Conservation (phyloP, 2,113 vertebrate species). For the Actenoides hombroni region DNA sequence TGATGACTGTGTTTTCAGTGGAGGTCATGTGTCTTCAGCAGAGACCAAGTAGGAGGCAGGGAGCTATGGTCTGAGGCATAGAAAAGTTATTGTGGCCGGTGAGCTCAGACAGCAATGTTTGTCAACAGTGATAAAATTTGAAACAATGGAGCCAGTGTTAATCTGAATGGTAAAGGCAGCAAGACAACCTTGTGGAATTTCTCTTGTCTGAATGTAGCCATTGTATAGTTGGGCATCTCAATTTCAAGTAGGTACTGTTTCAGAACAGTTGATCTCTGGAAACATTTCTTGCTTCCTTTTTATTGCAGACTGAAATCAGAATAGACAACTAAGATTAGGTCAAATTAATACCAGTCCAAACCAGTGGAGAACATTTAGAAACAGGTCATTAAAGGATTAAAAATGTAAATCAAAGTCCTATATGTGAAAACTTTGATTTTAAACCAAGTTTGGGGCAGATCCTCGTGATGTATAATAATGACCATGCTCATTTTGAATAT, state of each 20-base stretch:
- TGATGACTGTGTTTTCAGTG: neutral
- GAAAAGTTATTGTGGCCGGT: neutral
- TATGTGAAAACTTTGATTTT: neutral
- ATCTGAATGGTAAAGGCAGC: neutral
- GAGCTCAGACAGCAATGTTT: neutral
- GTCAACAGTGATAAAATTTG: neutral
- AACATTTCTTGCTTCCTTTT: neutral
- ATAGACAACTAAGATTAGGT: neutral
- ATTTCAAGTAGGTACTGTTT: neutral
- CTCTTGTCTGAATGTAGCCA: accelerated
- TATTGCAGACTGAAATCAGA: neutral
- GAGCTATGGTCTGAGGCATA: neutral
- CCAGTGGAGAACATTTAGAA: neutral
- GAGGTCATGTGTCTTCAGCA: neutral
- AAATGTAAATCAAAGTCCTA: neutral
- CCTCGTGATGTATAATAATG: neutral
- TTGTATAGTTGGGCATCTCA: neutral
- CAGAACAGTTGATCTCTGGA: neutral
- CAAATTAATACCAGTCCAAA: neutral
- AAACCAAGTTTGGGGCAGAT: neutral
- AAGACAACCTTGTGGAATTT: neutral
- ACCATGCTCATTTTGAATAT: neutral
- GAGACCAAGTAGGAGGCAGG: neutral
- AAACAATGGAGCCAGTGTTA: neutral
- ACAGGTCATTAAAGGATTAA: neutral